Conservation (phyloP, 2,113 vertebrate species). For the Chiloscyllium plagiosum region DNA sequence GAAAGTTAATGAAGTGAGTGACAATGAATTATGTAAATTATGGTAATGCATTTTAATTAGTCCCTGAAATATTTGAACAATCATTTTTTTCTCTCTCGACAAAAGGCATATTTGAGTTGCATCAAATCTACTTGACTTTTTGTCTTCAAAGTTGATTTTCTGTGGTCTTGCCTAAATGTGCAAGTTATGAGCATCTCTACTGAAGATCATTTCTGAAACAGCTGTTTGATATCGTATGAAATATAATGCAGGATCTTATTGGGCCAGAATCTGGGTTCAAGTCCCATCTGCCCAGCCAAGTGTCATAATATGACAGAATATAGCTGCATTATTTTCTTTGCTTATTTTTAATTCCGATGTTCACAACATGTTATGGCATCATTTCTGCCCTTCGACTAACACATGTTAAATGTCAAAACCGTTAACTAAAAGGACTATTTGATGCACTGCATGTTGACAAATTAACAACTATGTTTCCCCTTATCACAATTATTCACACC, state of each 20-base stretch:
- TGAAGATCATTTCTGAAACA: not conserved
- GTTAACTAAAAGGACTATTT: not conserved
- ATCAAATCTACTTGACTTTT: not conserved
- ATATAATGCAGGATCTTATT: not conserved
- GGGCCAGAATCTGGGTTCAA: no score
- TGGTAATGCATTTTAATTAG: not conserved
- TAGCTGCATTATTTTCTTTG: no score
- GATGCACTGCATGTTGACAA: not conserved
- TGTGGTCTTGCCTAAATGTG: not conserved
- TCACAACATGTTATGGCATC: not conserved
- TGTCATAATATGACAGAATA: no score
- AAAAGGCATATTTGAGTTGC: not conserved
- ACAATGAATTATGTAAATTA: not conserved
- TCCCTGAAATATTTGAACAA: not conserved
- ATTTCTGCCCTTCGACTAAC: not conserved
- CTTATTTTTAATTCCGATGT: not conserved
- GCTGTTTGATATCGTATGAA: not conserved
- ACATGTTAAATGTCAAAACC: not conserved
- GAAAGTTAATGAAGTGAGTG: slow-evolving; percentile 2
- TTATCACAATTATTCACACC: not conserved
- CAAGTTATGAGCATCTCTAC: not conserved
- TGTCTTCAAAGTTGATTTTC: not conserved
- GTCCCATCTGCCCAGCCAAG: no score
- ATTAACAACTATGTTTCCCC: not conserved
- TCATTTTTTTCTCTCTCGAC: not conserved